These are phyloP conservation scores for Diorhabda sublineata DNA, from an alignment of 1,140 invertebrate species.

Conservation along the genomic window DNA sequence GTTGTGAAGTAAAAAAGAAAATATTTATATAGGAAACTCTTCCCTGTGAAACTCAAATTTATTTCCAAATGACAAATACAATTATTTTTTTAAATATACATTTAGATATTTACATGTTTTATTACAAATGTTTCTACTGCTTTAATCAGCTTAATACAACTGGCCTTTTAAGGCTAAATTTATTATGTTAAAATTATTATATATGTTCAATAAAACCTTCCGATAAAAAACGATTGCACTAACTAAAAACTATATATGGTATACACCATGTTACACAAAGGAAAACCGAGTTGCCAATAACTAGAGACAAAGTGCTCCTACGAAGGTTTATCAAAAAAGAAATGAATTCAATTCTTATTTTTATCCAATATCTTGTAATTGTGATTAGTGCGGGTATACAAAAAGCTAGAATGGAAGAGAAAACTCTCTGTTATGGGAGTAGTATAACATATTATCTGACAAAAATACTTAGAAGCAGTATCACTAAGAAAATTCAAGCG, in stretches of 20 bases:
- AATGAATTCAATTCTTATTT: too few relatives aligned
- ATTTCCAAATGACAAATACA: slow-evolving; percentile 37
- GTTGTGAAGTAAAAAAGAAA: background rate
- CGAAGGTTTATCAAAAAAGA: background rate
- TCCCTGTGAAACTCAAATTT: slow-evolving; percentile 26
- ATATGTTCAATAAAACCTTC: slow-evolving; percentile 24
- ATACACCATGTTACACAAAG: slow-evolving; percentile 17
- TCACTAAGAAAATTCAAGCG: too few relatives aligned
- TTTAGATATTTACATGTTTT: slow-evolving; percentile 35
- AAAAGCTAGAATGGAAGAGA: too few relatives aligned
- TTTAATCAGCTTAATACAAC: slow-evolving; percentile 26
- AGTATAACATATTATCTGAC: too few relatives aligned
- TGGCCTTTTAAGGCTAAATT: slow-evolving; percentile 24
- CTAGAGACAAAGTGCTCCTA: slow-evolving; percentile 23
- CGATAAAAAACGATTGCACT: slow-evolving; percentile 25
- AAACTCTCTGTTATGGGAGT: too few relatives aligned
- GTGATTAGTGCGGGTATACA: too few relatives aligned
- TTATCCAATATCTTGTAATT: too few relatives aligned
- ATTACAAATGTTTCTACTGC: slow-evolving; percentile 30
- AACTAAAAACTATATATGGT: slow-evolving; percentile 28
- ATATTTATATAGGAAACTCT: too few relatives aligned
- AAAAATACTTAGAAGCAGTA: too few relatives aligned
- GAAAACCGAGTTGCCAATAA: slow-evolving; percentile 18
- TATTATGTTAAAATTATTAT: slow-evolving; percentile 24
- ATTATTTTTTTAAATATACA: slow-evolving; percentile 37